Evolutionary conservation across 2,888 invertebrate genomes (phyloP), one percentile per base, ranked within the genome.

Genomic region (Autographa gamma): DNA sequence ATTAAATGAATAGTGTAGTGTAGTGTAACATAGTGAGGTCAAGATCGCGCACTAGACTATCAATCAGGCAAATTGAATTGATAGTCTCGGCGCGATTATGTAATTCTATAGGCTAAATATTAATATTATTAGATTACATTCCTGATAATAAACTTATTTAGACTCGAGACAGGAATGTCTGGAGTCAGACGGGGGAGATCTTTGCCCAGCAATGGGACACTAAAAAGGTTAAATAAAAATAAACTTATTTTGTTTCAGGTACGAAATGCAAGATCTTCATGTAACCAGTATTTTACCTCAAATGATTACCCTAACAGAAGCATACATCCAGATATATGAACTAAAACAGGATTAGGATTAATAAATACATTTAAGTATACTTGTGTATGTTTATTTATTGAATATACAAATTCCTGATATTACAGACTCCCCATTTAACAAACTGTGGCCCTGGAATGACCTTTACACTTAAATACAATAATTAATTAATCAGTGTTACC

Each of bases 301-400:
- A 94, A 99, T 99, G 99, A 99, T 99, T 74, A 99, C 99, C 0
- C 96, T 99, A 25, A 99, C 99, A 1, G 99, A 99, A 95, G 99
- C 99, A 5, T 99, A 99, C 90, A 99, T 99, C 89, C 99, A 99
- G 93, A 97, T 97, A 85, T 97, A 97, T 93, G 97, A 97, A 92
- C 89, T 95, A 66, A 96, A 95, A 74, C 93, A 94, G 89, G 95
- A 96, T 88, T 94, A 91, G 75, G 66, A 66, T 66, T 65, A 88
- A 89, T 87, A 89, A 88, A 86, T 84, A 86, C 77, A 68, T 61
- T 66, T 82, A 84, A 83, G 76, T 83, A 82, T 72, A 85, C 77
- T 81, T 81, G 82, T 89, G 85, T 87, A 84, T 83, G 77, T 92
- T 93, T 91, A 90, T 93, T 94, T 91, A 92, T 90, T 92, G 90